Percentiles rank a stretch among this genome's conserved stretches.
phyloP scores from a whole-genome alignment of 2,888 invertebrate species.

The Neocrepidodera transversa region DNA sequence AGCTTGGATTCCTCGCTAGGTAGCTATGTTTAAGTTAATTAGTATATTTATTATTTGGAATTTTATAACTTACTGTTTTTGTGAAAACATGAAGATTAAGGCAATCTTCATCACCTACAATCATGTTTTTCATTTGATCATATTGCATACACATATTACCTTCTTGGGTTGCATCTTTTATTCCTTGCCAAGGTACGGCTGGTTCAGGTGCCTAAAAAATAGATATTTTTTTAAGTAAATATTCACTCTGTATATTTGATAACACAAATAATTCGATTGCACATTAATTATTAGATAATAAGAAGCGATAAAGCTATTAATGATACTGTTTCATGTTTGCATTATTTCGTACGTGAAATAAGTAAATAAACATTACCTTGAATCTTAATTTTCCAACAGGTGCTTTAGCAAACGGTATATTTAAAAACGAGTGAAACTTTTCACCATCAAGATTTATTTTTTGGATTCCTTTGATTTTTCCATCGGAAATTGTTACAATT shows the following conservation, averaged over 20 bases:
- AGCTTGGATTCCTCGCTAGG: conserved; percentile 16
- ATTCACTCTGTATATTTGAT: no score
- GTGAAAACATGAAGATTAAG: conserved; percentile 26
- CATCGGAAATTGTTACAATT: conserved; percentile 38
- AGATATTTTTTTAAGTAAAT: no score
- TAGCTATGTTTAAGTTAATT: conserved; percentile 16
- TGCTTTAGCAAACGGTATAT: conserved; percentile 57
- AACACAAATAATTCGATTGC: not conserved
- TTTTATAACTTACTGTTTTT: conserved; percentile 8
- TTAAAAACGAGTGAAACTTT: conserved; percentile 52
- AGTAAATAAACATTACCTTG: no score
- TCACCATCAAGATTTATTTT: conserved; percentile 47
- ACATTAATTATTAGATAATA: no score
- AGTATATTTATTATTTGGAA: not conserved
- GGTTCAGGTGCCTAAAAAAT: conserved; percentile 43
- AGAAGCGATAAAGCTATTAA: no score
- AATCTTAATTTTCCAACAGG: conserved; percentile 55
- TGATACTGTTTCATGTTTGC: no score
- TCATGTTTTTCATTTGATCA: not conserved
- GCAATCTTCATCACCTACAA: conserved; percentile 28
- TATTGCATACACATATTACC: conserved; percentile 31
- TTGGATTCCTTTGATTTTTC: conserved; percentile 49
- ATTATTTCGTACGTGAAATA: no score
- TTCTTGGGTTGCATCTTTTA: conserved; percentile 43
- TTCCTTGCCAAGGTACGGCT: conserved; percentile 43